phyloP scores from a whole-genome alignment of 2,888 invertebrate species.

The Clunio marinus region DNA sequence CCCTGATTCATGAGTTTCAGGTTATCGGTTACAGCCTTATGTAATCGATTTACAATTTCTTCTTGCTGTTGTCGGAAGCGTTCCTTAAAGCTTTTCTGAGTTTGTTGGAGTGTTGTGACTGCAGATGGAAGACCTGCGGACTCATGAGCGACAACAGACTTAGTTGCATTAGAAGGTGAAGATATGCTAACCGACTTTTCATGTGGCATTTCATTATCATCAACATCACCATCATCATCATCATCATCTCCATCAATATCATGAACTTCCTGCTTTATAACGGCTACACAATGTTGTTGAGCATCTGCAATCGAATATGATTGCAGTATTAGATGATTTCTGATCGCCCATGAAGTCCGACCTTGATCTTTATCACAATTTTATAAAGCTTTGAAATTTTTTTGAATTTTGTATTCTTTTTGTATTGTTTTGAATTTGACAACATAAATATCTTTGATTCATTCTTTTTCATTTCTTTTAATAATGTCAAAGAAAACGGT shows the following conservation, averaged over 20 bases:
- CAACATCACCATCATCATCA: no score
- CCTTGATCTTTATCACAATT: conserved; percentile 41
- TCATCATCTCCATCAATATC: conserved; percentile 42
- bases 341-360: conserved; percentile 39
- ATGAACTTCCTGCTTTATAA: conserved; percentile 41
- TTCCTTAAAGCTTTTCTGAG: conserved; percentile 7
- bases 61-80: conserved; percentile 37
- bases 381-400: conserved; percentile 37
- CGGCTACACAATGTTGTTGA: conserved; percentile 41
- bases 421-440: background rate
- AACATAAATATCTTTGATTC: background rate
- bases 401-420: conserved; percentile 36
- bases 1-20: conserved; percentile 36
- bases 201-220: conserved; percentile 40
- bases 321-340: conserved; percentile 43
- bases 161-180: background rate
- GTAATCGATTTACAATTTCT: conserved; percentile 36
- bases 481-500: conserved; percentile 23
- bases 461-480: conserved; percentile 4
- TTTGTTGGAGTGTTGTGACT: conserved; percentile 13
- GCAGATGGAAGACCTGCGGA: conserved; percentile 15
- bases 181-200: conserved; percentile 17
- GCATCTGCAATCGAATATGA: conserved; percentile 45
- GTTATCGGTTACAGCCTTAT: conserved; percentile 38
- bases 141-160: conserved; percentile 32